Conservation (phyloP, 2,797 vertebrate species). For the Lates japonicus region DNA sequence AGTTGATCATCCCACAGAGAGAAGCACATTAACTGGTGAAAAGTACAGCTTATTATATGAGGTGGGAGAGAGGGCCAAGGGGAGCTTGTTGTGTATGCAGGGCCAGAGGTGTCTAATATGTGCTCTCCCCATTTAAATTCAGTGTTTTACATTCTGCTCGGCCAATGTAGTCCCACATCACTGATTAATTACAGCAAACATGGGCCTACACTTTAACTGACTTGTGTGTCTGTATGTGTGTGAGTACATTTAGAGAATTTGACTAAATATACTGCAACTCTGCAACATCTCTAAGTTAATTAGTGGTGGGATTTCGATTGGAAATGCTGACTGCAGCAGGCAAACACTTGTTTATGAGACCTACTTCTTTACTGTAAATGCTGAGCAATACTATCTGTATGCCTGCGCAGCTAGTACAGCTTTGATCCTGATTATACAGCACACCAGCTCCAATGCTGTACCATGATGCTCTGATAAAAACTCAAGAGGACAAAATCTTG, state of each 20-base stretch:
- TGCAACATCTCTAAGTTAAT: constrained; percentile 70
- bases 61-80: background rate
- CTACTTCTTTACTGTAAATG: constrained; percentile 53
- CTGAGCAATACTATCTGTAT: constrained; percentile 41
- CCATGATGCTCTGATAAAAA: constrained; percentile 6
- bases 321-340: constrained; percentile 68
- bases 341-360: constrained; percentile 67
- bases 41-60: constrained; percentile 29
- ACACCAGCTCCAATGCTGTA: constrained; percentile 12
- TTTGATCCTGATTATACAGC: constrained; percentile 48
- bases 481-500: background rate
- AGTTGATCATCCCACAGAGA: constrained; percentile 51
- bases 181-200: constrained; percentile 71
- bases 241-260: constrained; percentile 48
- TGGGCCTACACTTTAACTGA: constrained; percentile 8
- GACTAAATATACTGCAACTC: constrained; percentile 55
- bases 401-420: constrained; percentile 12
- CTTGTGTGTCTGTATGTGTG: background rate
- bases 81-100: constrained; percentile 37
- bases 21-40: constrained; percentile 52
- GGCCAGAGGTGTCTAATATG: constrained; percentile 24
- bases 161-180: constrained; percentile 37
- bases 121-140: constrained; percentile 57
- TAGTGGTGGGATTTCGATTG: constrained; percentile 47
- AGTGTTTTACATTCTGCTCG: constrained; percentile 64